Evolutionary conservation across 1,140 invertebrate genomes (phyloP), one percentile per base, ranked within the genome.

Genomic region (Pogonognathellus flavescens): DNA sequence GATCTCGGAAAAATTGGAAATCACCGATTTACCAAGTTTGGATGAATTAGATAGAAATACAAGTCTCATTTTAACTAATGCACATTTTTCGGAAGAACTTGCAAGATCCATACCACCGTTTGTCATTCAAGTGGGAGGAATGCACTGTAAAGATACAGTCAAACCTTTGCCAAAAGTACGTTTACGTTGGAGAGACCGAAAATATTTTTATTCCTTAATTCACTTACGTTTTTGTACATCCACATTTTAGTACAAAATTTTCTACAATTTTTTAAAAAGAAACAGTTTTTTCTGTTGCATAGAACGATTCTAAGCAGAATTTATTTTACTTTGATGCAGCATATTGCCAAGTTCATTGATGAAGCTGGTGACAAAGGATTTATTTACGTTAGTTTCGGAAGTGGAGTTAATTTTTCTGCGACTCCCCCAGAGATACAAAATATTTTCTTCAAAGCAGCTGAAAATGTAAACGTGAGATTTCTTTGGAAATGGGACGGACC

Each of bases 331-430:
- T n/a, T n/a, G n/a, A n/a, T n/a, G n/a, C 31, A 92, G 89, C 84
- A 89, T 5, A 88, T 91, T 62, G 84, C 93, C 84, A 91, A 93
- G 86, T 90, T 91, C 18, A 90, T 92, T 4, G 41, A 70, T 9
- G 22, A 25, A 2, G 66, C 49, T 10, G 92, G 92, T 85, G 87
- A 93, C 88, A 94, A 94, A 57, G 93, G 92, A n/a, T 91, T 91
- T 6, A 89, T 93, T 80, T 92, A 92, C 84, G 92, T 93, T 84
- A 92, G 91, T 83, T 89, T 93, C 82, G 93, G 93, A 20, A 91
- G 92, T 22, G 87, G 80, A 20, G 85, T 81, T 5, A 49, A 66
- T 60, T 59, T 85, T 1, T 83, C 85, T 11, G 20, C 25, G 18
- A 81, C 82, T 7, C 82, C 85, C 10, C 25, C 66, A 31, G 60